Evolutionary conservation across 2,113 vertebrate species (phyloP).

Genomic region (Danio rerio): DNA sequence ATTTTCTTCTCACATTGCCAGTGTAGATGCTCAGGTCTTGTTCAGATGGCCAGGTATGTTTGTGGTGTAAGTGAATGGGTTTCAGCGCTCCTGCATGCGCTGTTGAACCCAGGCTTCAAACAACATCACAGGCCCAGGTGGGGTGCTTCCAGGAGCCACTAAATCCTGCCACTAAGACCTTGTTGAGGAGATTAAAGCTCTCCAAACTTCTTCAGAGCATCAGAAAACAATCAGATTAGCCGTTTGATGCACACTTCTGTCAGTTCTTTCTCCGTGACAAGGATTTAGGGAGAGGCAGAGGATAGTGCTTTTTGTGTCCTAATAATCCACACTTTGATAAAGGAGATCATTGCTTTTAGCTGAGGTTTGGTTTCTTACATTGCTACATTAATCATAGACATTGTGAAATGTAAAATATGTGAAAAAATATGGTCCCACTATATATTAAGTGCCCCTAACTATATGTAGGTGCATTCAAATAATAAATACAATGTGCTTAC

Average conservation of each 20-base stretch:
- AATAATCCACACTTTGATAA: background rate
- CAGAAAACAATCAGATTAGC: constrained; percentile 31
- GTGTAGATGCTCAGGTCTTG: constrained; percentile 6
- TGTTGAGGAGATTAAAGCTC: constrained; percentile 51
- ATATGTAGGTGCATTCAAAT: too few relatives aligned
- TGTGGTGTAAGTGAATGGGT: background rate
- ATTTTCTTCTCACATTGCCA: background rate
- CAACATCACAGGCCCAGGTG: background rate
- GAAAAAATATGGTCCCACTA: background rate
- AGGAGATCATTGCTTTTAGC: background rate
- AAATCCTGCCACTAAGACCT: constrained; percentile 36
- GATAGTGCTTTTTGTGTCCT: background rate
- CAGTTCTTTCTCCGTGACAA: background rate
- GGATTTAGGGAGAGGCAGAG: background rate
- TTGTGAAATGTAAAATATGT: too few relatives aligned
- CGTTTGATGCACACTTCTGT: constrained; percentile 34
- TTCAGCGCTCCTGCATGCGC: background rate
- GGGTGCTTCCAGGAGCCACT: background rate
- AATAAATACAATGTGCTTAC: too few relatives aligned
- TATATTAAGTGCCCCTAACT: too few relatives aligned
- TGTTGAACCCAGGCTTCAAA: constrained; percentile 20
- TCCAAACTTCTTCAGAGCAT: constrained; percentile 23
- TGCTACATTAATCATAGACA: background rate
- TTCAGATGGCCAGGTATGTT: background rate
- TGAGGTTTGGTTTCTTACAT: background rate